Conservation (phyloP, 2,888 invertebrate genomes). For the Hypolimnas misippus region DNA sequence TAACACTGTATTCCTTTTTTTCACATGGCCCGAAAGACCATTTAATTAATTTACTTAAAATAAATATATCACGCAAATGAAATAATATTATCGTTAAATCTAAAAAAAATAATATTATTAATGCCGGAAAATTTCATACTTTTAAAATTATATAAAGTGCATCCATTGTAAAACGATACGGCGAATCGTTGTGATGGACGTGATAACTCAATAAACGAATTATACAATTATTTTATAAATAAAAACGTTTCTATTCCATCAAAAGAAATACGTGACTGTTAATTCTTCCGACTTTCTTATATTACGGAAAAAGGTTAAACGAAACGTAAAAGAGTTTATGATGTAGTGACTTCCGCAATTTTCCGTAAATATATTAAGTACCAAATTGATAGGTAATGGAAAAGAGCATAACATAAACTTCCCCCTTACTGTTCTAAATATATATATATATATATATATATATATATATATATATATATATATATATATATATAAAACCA, state of each 20-base stretch:
- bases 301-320: background rate
- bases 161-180: background rate
- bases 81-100: background rate
- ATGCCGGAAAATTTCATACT: background rate
- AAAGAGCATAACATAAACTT: background rate
- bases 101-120: too few relatives aligned
- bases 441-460: too few relatives aligned
- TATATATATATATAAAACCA: too few relatives aligned
- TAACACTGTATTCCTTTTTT: too few relatives aligned
- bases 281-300: background rate
- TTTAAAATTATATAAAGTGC: background rate
- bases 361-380: too few relatives aligned
- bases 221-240: background rate
- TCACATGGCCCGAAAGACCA: too few relatives aligned
- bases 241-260: background rate
- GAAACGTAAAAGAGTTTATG: background rate
- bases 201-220: background rate
- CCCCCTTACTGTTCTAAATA: too few relatives aligned
- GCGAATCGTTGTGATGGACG: background rate
- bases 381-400: background rate
- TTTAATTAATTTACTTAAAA: background rate
- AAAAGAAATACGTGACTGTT: background rate
- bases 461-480: too few relatives aligned
- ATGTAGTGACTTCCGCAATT: slow-evolving; percentile 1
- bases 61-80: background rate